Base-by-base conservation (phyloP, 2,888 invertebrate genomes). In the Byasa hedistus region DNA sequence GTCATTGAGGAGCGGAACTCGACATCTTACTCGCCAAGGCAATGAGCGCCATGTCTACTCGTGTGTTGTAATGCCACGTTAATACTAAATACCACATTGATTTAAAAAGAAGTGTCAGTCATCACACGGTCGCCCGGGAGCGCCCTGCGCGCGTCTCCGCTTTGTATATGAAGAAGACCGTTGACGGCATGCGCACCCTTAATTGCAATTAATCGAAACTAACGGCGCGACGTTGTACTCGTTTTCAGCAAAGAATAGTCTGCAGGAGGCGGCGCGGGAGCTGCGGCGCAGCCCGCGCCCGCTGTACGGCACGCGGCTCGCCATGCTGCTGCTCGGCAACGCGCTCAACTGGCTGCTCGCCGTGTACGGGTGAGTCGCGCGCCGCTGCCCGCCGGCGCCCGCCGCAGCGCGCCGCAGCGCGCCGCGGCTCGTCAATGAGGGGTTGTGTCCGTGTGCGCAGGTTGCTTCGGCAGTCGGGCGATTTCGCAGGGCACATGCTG, bases 401-500 rank as follows among this genome's bases (percentile, higher is more conserved):
- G 55, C 22, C 44, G 17, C 27, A 2, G 19, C 56, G 48, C 3
- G 32, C 15, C n/a, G n/a, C n/a, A n/a, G n/a, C n/a, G n/a, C n/a
- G n/a, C n/a, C n/a, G n/a, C n/a, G n/a, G n/a, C n/a, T n/a, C n/a
- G n/a, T n/a, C n/a, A n/a, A n/a, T n/a, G n/a, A n/a, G n/a, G n/a
- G n/a, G n/a, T n/a, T 21, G 44, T 44, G 17, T 17, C 15, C 44
- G 44, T n/a, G 52, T 5, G 52, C 23, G 32, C 82, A 89, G 94
- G 60, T 78, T 95, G 68, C 85, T 89, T 74, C 86, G 88, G 66
- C 94, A 94, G 76, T 87, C 92, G 68, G 88, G 91, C 73, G 96
- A 97, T 88, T 97, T 98, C 87, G 96, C 97, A 51, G 94, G 95
- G 19, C 97, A 96, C 84, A 91, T 98, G 69, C 92, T 98, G 72